phyloP scores from a whole-genome alignment of 1,140 invertebrate genomes.

The Polypedilum pembai region DNA sequence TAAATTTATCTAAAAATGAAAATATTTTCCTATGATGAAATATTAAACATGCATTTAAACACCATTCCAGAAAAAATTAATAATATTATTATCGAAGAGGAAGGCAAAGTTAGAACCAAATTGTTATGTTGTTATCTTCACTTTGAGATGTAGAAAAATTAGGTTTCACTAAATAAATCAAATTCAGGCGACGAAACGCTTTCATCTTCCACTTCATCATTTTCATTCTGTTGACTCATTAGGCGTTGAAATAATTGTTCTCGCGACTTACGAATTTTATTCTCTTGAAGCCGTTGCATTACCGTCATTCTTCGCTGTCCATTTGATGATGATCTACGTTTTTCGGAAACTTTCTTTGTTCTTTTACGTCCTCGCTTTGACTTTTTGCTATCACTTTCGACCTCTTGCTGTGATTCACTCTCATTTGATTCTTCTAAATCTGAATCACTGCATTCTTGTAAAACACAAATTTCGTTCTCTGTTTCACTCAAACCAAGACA shows the following conservation, averaged over 20 bases:
- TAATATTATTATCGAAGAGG: background rate
- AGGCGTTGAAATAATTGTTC: background rate
- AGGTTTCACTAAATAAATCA: background rate
- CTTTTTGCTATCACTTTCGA: background rate
- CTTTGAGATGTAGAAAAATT: background rate
- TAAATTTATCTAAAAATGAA: too few species aligned
- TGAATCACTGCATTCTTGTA: slow-evolving; percentile 3
- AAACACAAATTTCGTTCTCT: background rate
- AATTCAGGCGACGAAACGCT: background rate
- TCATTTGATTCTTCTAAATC: background rate
- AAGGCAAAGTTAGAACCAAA: background rate
- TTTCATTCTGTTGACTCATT: background rate
- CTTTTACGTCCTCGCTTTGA: background rate
- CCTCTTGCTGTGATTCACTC: background rate
- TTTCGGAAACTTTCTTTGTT: background rate
- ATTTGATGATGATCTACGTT: background rate
- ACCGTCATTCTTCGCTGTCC: background rate
- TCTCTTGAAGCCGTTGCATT: slow-evolving; percentile 5
- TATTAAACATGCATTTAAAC: background rate
- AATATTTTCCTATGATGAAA: background rate
- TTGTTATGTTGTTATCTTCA: background rate
- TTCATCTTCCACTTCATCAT: background rate
- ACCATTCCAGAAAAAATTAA: background rate
- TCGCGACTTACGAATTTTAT: slow-evolving; percentile 5
- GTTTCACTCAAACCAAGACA: background rate